Percentiles rank a stretch among this genome's conserved stretches.
phyloP scores from a whole-genome alignment of 2,888 invertebrate species.

The Xestia sexstrigata region DNA sequence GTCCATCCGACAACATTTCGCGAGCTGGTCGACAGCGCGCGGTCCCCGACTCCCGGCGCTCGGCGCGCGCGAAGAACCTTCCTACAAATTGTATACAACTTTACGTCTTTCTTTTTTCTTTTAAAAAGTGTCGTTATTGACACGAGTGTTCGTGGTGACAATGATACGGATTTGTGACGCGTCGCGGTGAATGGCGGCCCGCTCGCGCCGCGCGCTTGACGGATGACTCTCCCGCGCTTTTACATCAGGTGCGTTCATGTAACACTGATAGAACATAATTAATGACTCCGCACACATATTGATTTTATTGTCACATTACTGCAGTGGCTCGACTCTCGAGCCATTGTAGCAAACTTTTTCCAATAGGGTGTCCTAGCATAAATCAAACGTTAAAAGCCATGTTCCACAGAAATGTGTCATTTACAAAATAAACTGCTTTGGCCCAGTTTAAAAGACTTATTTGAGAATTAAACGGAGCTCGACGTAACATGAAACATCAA shows the following conservation, averaged over 20 bases:
- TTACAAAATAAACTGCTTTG: slow-evolving; percentile 80
- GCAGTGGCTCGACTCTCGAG: slow-evolving; percentile 29
- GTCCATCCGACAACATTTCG: slow-evolving; percentile 86
- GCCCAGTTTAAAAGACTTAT: slow-evolving; percentile 80
- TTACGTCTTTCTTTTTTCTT: slow-evolving; percentile 39
- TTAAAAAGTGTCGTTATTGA: slow-evolving; percentile 65
- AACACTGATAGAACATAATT: slow-evolving; percentile 79
- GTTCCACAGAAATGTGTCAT: slow-evolving; percentile 77
- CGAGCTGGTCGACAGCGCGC: slow-evolving; percentile 85
- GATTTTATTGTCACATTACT: slow-evolving; percentile 63
- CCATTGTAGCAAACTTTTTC: slow-evolving; percentile 59
- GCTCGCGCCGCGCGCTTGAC: slow-evolving; percentile 85
- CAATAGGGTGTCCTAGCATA: slow-evolving; percentile 62
- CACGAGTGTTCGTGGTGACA: slow-evolving; percentile 72
- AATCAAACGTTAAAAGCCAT: slow-evolving; percentile 72
- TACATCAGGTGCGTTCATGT: slow-evolving; percentile 88
- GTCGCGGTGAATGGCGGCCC: slow-evolving; percentile 77
- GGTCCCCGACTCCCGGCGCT: slow-evolving; percentile 42
- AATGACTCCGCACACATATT: slow-evolving; percentile 68
- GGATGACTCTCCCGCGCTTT: slow-evolving; percentile 87
- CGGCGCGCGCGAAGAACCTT: slow-evolving; percentile 22
- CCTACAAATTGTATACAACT: slow-evolving; percentile 37
- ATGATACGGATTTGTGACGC: slow-evolving; percentile 83
- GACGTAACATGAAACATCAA: slow-evolving; percentile 75
- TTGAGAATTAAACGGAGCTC: slow-evolving; percentile 74